These are phyloP conservation scores for Pollimyrus isidori DNA, from an alignment of 2,113 vertebrate genomes.

Conservation along the genomic window DNA sequence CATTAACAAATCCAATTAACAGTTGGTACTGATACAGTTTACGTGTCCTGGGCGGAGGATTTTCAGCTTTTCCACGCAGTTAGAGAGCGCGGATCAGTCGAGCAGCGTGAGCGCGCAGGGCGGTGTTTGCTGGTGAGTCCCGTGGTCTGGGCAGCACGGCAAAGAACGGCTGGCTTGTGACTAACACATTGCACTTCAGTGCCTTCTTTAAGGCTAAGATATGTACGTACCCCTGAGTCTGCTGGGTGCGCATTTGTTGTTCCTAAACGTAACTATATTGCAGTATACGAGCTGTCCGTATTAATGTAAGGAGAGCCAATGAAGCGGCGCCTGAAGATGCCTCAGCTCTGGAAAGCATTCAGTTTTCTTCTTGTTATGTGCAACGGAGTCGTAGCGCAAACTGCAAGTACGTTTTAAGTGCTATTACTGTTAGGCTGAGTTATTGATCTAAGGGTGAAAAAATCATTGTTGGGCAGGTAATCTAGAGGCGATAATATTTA, in stretches of 20 bases:
- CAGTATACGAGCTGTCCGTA: neutral
- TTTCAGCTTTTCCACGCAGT: neutral
- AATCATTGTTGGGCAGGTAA: neutral
- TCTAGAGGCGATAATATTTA: neutral
- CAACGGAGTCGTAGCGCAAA: conserved; percentile 15
- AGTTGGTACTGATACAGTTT: neutral
- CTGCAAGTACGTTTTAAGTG: conserved; percentile 31
- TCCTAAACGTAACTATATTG: neutral
- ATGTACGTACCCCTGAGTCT: neutral
- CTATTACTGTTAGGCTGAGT: neutral
- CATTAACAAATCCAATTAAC: neutral
- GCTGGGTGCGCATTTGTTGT: neutral
- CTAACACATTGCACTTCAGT: neutral
- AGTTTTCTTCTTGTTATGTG: conserved; percentile 19
- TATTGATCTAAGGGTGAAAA: neutral
- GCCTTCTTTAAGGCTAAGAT: neutral
- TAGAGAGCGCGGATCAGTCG: neutral
- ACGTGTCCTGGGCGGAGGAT: neutral
- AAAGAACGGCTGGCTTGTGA: neutral
- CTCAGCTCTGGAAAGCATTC: neutral
- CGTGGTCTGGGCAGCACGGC: neutral
- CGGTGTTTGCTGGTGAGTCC: neutral
- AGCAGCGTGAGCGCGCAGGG: neutral
- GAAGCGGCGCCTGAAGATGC: conserved; percentile 6
- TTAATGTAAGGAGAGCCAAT: neutral